Evolutionary conservation across 2,113 vertebrate genomes (phyloP), one percentile per base, ranked within the genome.

Genomic region (Sturnira hondurensis): DNA sequence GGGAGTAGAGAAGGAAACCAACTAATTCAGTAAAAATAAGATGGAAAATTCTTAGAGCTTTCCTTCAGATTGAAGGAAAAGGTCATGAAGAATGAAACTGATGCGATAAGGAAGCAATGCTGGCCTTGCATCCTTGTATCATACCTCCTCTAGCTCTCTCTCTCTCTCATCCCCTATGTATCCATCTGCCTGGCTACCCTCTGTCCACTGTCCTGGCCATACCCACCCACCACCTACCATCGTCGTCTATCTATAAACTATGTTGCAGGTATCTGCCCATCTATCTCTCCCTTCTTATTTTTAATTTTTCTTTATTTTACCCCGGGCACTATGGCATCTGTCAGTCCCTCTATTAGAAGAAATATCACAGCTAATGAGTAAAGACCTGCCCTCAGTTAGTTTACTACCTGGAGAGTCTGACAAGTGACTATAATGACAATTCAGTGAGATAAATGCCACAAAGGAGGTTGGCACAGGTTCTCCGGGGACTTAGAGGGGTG

Each of bases 391-490:
- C 20, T 47, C 61, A 0, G 13, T 14, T 22, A 56, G 33, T 36
- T 76, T 16, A 22, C 47, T n/a, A n/a, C n/a, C n/a, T n/a, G n/a
- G n/a, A 70, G 8, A 63, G 5, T 43, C 65, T 38, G 33, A 26
- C 0, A 3, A 63, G 7, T 61, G n/a, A 15, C n/a, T 10, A 1
- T 8, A 8, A 6, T 50, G n/a, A 47, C 31, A 28, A 14, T 5
- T 71, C 8, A 22, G 2, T 31, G 36, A 41, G 11, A 71, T 7
- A 58, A 67, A n/a, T 8, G 9, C 20, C 33, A 13, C 24, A 9
- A 43, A 33, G 17, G 5, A 61, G 11, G 36, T 61, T 24, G 84
- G n/a, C 22, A 22, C 43, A 20, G 36, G 43, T n/a, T 65, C 54
- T 68, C 7, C 26, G 31, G 52, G 31, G 38, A 38, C 38, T 41